A percentile compares a stretch with the other conserved stretches of the same genome.
Evolutionary conservation across 1,140 invertebrate species (phyloP).

Genomic region (Drosophila trapezifrons): DNA sequence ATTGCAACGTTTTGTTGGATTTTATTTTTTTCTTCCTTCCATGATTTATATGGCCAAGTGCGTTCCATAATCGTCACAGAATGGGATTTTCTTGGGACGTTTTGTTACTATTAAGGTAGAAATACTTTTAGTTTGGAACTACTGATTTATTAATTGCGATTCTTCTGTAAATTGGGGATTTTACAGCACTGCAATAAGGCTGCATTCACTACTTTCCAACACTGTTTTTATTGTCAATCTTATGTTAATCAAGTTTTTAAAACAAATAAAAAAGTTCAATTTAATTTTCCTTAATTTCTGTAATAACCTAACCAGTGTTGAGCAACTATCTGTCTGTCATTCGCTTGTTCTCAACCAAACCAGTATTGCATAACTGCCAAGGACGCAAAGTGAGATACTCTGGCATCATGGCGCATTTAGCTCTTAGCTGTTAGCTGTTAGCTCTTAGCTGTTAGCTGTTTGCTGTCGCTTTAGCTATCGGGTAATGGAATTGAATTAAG

Average conservation of each 20-base stretch:
- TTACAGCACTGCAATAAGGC: background rate
- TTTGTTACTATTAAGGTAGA: background rate
- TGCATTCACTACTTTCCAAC: background rate
- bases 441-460: constrained; percentile 1
- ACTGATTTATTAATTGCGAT: background rate
- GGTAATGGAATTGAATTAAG: constrained; percentile 41
- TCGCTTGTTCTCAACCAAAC: background rate
- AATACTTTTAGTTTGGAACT: background rate
- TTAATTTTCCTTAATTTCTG: background rate
- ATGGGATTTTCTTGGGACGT: background rate
- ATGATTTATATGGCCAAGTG: constrained; percentile 32
- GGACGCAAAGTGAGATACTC: background rate
- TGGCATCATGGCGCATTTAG: constrained; percentile 1
- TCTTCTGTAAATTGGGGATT: background rate
- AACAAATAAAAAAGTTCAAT: background rate
- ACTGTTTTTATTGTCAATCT: background rate
- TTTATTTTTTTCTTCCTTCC: background rate
- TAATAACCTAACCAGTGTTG: background rate
- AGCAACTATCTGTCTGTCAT: background rate
- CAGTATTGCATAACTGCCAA: constrained; percentile 2
- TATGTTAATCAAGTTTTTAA: background rate
- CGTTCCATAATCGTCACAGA: background rate
- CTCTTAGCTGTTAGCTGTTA: background rate
- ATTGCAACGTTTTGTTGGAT: constrained; percentile 52
- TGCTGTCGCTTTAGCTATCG: constrained; percentile 15